A percentile compares a stretch with the other conserved stretches of the same genome.
Evolutionary conservation across 2,113 vertebrate genomes (phyloP).

Genomic region (Elanoides forficatus): DNA sequence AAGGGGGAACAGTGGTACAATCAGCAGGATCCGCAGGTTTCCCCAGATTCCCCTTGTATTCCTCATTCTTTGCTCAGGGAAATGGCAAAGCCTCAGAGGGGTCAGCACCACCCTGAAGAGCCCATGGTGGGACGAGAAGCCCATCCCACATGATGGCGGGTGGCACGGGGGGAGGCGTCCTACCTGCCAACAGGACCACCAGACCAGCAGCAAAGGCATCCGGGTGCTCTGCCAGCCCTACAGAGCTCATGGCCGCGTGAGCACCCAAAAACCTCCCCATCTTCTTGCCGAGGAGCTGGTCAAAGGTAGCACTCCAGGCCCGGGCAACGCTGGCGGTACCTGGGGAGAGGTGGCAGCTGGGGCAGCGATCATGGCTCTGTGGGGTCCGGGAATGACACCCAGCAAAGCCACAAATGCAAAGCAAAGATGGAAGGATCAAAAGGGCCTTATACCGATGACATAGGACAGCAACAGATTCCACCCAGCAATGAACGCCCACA

Average conservation of each 20-base stretch:
- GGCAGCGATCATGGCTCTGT: neutral
- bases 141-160: neutral
- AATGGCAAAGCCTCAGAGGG: neutral
- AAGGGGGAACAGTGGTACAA: neutral
- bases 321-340: slow-evolving; percentile 84
- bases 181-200: slow-evolving; percentile 83
- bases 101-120: neutral
- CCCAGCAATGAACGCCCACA: slow-evolving; percentile 83
- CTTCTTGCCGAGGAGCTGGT: slow-evolving; percentile 77
- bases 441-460: slow-evolving; percentile 73
- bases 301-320: slow-evolving; percentile 86
- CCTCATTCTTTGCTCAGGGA: neutral
- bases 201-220: slow-evolving; percentile 83
- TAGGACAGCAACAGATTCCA: slow-evolving; percentile 90
- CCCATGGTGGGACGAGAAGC: fast-evolving
- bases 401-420: neutral
- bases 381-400: neutral
- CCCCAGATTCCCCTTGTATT: neutral
- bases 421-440: neutral
- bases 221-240: slow-evolving; percentile 81
- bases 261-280: slow-evolving; percentile 72
- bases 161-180: neutral
- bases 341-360: slow-evolving; percentile 20
- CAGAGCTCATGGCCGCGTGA: slow-evolving; percentile 61
- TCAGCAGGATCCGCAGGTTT: neutral